Evolutionary conservation across 2,113 vertebrate species (phyloP).

Genomic region (Malurus cyaneus): DNA sequence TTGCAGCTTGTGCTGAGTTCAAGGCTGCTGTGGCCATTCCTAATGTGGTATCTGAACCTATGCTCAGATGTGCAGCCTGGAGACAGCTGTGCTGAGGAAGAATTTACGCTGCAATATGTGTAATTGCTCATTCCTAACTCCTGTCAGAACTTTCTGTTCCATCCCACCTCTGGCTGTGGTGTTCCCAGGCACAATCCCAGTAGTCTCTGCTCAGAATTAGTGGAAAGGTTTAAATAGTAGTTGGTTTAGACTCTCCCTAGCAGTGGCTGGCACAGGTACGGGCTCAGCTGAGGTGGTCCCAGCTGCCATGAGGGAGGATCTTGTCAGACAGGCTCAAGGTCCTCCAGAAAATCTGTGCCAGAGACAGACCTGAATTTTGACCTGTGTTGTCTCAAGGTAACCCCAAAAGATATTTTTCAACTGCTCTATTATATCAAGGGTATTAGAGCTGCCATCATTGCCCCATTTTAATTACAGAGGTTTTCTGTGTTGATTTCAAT

Average conservation of each 20-base stretch:
- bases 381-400: background rate
- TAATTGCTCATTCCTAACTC: background rate
- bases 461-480: background rate
- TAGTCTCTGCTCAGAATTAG: background rate
- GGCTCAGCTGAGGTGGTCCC: background rate
- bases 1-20: background rate
- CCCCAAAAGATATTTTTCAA: background rate
- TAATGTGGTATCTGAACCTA: background rate
- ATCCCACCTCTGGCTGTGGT: background rate
- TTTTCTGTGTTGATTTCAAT: background rate
- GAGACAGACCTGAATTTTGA: background rate
- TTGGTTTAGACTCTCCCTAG: background rate
- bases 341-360: background rate
- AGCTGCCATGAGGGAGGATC: background rate
- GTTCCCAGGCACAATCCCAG: background rate
- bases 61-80: background rate
- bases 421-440: background rate
- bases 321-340: background rate
- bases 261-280: background rate
- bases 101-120: rapidly evolving
- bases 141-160: background rate
- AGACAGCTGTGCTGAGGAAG: background rate
- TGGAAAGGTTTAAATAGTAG: background rate
- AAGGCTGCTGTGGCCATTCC: background rate
- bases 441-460: background rate